Evolutionary conservation across 1,140 invertebrate genomes (phyloP).

Genomic region (Holotrichia oblita): DNA sequence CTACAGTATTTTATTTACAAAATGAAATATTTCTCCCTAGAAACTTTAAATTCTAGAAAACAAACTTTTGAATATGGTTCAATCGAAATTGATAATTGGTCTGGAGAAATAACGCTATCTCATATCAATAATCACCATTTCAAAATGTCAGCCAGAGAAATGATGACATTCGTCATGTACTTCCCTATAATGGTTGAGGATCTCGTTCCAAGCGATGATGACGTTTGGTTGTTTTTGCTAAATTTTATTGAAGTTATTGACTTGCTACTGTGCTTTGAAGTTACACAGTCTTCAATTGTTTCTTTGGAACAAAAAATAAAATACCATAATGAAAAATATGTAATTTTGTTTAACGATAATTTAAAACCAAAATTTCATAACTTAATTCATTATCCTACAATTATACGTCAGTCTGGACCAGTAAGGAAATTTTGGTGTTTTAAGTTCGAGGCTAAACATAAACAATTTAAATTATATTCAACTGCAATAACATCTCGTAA

Average conservation of each 20-base stretch:
- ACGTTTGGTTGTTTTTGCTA: too few species aligned
- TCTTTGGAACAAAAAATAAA: too few species aligned
- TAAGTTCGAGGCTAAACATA: conserved; percentile 30
- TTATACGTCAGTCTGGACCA: conserved; percentile 51
- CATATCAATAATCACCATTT: conserved; percentile 51
- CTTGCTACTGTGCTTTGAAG: too few species aligned
- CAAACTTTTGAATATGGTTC: conserved; percentile 49
- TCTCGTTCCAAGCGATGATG: conserved; percentile 49
- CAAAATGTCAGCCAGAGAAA: conserved; percentile 52
- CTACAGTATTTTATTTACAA: conserved; percentile 47
- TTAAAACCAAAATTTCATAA: conserved; percentile 54
- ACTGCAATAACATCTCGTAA: conserved; percentile 24
- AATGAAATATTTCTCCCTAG: conserved; percentile 47
- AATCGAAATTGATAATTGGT: conserved; percentile 46
- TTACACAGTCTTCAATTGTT: too few species aligned
- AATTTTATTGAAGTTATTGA: too few species aligned
- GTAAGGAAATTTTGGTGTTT: conserved; percentile 42
- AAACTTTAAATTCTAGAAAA: conserved; percentile 47
- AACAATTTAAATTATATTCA: conserved; percentile 36
- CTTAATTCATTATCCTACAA: conserved; percentile 52
- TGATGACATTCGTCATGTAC: conserved; percentile 50
- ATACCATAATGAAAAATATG: too few species aligned
- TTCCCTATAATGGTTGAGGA: conserved; percentile 52
- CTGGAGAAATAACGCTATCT: conserved; percentile 41
- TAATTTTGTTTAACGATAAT: conserved; percentile 44